Percentiles rank a stretch among this genome's conserved stretches.
Evolutionary conservation across 2,888 invertebrate genomes (phyloP).

Genomic region (Branchinecta sandiegonensis): DNA sequence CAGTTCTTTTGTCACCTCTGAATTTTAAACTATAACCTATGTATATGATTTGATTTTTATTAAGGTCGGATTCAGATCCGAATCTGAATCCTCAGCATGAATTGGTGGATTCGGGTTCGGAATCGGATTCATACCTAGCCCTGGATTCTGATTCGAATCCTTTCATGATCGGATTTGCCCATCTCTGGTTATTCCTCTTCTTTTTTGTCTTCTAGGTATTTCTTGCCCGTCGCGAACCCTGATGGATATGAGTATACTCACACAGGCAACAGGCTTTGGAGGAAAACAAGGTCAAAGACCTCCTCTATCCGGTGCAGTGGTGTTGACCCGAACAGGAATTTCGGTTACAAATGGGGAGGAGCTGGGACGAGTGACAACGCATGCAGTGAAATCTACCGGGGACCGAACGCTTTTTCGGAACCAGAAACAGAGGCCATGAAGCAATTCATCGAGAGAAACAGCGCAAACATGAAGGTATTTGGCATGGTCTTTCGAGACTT

Average conservation of each 20-base stretch:
- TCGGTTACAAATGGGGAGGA: conserved; percentile 34
- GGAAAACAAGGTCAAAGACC: conserved; percentile 33
- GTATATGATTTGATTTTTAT: no score
- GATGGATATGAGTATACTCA: conserved; percentile 58
- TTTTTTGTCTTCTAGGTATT: background rate
- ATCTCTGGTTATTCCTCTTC: no score
- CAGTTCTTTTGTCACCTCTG: no score
- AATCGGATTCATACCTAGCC: no score
- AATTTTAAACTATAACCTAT: no score
- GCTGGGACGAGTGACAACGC: conserved; percentile 21
- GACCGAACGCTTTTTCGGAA: conserved; percentile 46
- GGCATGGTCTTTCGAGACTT: no score
- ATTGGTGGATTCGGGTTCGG: no score
- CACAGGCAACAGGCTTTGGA: conserved; percentile 40
- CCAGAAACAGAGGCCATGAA: conserved; percentile 52
- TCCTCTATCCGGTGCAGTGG: conserved; percentile 31
- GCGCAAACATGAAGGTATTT: conserved; percentile 37
- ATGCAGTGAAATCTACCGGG: conserved; percentile 36
- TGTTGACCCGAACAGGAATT: conserved; percentile 37
- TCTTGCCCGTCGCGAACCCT: conserved; percentile 41
- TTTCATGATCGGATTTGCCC: no score
- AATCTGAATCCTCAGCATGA: no score
- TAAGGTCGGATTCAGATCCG: no score
- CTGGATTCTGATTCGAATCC: no score
- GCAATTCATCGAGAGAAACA: conserved; percentile 41